Conservation (phyloP, 2,888 invertebrate genomes). For the Thereva nobilitata region DNA sequence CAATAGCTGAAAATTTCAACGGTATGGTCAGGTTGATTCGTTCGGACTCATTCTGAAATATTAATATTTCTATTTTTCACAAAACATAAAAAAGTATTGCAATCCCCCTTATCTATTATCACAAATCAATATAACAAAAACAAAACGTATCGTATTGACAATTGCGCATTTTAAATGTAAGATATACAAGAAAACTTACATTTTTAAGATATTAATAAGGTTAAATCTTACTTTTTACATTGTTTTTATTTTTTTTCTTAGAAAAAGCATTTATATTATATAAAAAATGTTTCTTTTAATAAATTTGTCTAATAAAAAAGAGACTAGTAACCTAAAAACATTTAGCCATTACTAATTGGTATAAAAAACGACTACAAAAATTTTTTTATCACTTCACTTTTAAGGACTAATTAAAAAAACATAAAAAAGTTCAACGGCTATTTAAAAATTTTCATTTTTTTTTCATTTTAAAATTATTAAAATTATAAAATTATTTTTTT, state of each 20-base stretch:
- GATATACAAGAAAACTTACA: constrained; percentile 19
- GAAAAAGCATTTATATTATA: background rate
- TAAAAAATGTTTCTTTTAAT: constrained; percentile 25
- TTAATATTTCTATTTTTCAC: too few species aligned
- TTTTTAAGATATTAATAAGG: constrained; percentile 21
- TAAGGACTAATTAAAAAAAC: constrained; percentile 25
- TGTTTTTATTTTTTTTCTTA: too few species aligned
- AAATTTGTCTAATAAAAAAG: constrained; percentile 30
- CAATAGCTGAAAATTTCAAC: too few species aligned
- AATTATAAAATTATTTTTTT: too few species aligned
- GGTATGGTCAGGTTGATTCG: too few species aligned
- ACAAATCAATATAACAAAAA: constrained; percentile 2
- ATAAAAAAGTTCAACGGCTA: constrained; percentile 29
- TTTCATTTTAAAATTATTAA: too few species aligned
- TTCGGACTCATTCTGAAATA: too few species aligned
- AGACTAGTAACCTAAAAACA: constrained; percentile 30
- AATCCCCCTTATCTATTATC: too few species aligned
- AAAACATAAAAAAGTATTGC: too few species aligned
- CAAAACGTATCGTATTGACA: background rate
- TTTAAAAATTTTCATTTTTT: constrained; percentile 3
- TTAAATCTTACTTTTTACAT: too few species aligned
- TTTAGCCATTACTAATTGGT: constrained; percentile 28
- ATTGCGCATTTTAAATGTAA: background rate
- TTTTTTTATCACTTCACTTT: constrained; percentile 32
- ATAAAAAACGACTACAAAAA: constrained; percentile 35